Evolutionary conservation across 2,113 vertebrate species (phyloP).

Genomic region (Lucifuga dentata): DNA sequence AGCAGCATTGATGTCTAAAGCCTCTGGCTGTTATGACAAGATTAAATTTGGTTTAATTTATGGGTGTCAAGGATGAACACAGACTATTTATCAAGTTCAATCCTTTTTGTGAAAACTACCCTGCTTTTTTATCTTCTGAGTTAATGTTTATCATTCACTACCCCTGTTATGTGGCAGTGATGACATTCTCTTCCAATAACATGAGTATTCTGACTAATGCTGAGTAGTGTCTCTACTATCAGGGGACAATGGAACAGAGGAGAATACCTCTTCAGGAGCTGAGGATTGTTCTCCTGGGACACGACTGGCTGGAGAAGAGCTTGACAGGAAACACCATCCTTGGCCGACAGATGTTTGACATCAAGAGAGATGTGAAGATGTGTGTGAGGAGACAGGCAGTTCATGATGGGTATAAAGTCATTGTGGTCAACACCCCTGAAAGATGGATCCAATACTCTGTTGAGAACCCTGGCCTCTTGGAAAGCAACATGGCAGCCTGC

Average conservation of each 20-base stretch:
- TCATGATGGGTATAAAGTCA: not conserved
- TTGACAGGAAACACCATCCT: conserved; percentile 58
- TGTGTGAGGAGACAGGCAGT: conserved; percentile 46
- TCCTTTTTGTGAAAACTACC: no score
- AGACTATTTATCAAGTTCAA: no score
- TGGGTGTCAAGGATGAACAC: no score
- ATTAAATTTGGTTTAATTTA: no score
- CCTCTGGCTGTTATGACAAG: no score
- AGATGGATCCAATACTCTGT: conserved; percentile 52
- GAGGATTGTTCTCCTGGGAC: conserved; percentile 55
- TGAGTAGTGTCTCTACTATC: not conserved
- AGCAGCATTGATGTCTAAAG: no score
- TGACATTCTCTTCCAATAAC: no score
- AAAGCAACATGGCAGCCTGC: conserved; percentile 37
- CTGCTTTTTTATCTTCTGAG: no score
- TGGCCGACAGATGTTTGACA: conserved; percentile 44
- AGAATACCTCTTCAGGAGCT: conserved; percentile 27
- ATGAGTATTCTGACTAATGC: not conserved
- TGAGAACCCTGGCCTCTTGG: conserved; percentile 14
- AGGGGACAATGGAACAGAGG: conserved; percentile 10
- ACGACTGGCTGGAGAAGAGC: conserved; percentile 56
- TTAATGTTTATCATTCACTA: no score
- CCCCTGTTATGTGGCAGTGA: no score
- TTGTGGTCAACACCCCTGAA: conserved; percentile 56
- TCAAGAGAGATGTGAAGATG: conserved; percentile 54